Evolutionary conservation across 2,888 invertebrate genomes (phyloP).

Genomic region (Pteria penguin): DNA sequence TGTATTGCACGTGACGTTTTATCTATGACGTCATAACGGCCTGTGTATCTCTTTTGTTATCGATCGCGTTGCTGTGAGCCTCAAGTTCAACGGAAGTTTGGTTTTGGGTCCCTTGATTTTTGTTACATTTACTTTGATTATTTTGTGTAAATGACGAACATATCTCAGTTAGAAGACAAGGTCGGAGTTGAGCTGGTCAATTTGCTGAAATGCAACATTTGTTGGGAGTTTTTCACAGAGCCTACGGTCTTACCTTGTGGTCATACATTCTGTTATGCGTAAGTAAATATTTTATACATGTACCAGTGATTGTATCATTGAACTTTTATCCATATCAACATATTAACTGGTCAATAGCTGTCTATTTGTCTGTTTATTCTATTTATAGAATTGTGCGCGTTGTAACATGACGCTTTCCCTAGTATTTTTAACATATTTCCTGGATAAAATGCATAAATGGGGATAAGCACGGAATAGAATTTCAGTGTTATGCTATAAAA

Average conservation of each 20-base stretch:
- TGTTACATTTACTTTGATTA: neutral
- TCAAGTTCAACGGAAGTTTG: no score
- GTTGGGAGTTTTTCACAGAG: slow-evolving; percentile 39
- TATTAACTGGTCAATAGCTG: no score
- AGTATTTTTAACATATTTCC: no score
- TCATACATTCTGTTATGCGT: slow-evolving; percentile 44
- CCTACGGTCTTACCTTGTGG: slow-evolving; percentile 42
- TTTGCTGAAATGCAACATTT: slow-evolving; percentile 43
- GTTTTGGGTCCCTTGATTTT: no score
- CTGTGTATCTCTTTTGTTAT: no score
- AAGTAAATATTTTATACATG: slow-evolving; percentile 18
- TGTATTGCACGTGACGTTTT: no score
- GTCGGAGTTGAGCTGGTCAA: slow-evolving; percentile 18
- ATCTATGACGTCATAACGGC: no score
- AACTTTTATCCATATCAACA: no score
- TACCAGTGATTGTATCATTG: neutral
- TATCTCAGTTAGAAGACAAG: neutral
- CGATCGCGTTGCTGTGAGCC: no score
- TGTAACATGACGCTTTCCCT: neutral
- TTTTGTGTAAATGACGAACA: slow-evolving; percentile 12
- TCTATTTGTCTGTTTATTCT: neutral
- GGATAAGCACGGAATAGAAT: no score
- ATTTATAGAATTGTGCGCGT: neutral
- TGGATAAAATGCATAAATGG: no score
- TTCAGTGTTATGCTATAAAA: no score